Percentiles rank a stretch among this genome's conserved stretches.
These are phyloP conservation scores for Acanthoscelides obtectus DNA, from an alignment of 2,888 invertebrate species.

Conservation along the genomic window DNA sequence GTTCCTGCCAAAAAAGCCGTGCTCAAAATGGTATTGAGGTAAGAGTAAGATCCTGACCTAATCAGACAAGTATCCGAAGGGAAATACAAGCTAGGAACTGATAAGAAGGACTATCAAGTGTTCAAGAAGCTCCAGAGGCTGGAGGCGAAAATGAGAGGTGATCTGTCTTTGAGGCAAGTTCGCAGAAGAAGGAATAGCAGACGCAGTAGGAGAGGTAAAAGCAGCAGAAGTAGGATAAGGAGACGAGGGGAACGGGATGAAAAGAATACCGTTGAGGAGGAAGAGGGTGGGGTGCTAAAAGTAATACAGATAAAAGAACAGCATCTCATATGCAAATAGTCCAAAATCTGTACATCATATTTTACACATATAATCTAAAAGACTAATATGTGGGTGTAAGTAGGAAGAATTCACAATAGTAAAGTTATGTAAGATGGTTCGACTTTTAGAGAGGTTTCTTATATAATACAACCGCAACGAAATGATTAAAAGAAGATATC, in stretches of 20 bases:
- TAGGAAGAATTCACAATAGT: background rate
- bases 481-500: background rate
- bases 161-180: background rate
- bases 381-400: background rate
- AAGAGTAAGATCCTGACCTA: background rate
- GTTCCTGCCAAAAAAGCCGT: too few relatives aligned
- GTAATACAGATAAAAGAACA: too few relatives aligned
- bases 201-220: constrained; percentile 3
- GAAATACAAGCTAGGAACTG: background rate
- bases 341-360: too few relatives aligned
- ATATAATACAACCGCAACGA: background rate
- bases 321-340: too few relatives aligned
- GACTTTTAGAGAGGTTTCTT: background rate
- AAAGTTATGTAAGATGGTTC: background rate
- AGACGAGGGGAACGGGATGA: background rate
- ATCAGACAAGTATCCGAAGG: background rate
- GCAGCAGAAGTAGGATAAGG: constrained; percentile 1
- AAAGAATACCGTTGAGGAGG: background rate
- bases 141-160: background rate
- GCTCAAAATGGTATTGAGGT: too few relatives aligned
- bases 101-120: constrained; percentile 5
- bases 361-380: too few relatives aligned
- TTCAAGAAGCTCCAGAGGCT: constrained; percentile 5
- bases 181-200: constrained; percentile 3
- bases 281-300: background rate